These are phyloP conservation scores for Eilema caniola DNA, from an alignment of 2,888 invertebrate species.

Conservation along the genomic window DNA sequence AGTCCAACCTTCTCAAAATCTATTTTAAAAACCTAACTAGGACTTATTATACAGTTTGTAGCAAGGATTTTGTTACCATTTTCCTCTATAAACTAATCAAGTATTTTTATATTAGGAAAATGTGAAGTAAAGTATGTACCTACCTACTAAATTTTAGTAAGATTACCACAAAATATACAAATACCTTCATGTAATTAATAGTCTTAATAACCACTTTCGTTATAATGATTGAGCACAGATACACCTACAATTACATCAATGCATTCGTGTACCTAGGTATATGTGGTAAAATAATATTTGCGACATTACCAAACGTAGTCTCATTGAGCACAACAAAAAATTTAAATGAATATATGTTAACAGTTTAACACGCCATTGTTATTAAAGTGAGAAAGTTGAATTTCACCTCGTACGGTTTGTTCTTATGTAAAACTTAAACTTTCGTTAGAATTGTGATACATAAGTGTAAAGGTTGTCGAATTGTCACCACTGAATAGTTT, in stretches of 20 bases:
- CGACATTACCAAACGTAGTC: conserved; percentile 22
- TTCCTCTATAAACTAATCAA: neutral
- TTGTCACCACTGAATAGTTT: conserved; percentile 37
- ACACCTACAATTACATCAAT: conserved; percentile 21
- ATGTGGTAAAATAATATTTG: conserved; percentile 27
- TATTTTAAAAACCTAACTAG: neutral
- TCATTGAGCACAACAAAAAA: conserved; percentile 47
- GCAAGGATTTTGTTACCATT: neutral
- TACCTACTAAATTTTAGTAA: neutral
- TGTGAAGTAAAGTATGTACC: neutral
- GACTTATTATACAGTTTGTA: neutral
- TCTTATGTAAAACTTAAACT: conserved; percentile 52
- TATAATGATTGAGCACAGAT: neutral
- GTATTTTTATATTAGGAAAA: neutral
- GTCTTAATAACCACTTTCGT: conserved; percentile 4
- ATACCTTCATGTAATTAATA: conserved; percentile 2
- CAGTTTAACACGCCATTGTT: conserved; percentile 49
- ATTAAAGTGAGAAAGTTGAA: conserved; percentile 51
- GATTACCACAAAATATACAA: neutral
- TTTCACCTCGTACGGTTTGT: conserved; percentile 49
- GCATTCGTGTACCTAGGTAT: conserved; percentile 37
- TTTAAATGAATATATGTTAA: conserved; percentile 46
- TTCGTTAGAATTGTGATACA: conserved; percentile 45
- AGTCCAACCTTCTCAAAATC: neutral
- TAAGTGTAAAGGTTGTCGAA: conserved; percentile 29